These are phyloP conservation scores for Fregata magnificens DNA, from an alignment of 2,113 vertebrate genomes.

Conservation along the genomic window DNA sequence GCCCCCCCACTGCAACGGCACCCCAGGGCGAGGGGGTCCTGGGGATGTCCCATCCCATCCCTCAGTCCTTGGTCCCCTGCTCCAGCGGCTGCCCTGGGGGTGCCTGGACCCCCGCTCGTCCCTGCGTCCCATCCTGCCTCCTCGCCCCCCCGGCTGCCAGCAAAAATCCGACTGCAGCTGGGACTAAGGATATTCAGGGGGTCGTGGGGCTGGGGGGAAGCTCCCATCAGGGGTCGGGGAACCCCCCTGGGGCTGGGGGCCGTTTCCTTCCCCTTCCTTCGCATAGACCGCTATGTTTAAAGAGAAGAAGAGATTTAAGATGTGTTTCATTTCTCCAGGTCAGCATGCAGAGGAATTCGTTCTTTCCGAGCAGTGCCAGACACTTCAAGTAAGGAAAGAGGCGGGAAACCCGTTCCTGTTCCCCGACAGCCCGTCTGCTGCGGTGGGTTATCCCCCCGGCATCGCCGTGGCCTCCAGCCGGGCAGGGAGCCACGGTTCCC, in stretches of 20 bases:
- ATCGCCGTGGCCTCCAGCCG: background rate
- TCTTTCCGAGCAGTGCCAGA: background rate
- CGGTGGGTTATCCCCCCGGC: too few species aligned
- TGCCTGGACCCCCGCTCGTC: too few species aligned
- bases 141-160: accelerated
- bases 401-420: background rate
- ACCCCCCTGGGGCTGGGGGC: background rate
- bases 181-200: background rate
- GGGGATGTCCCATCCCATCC: background rate
- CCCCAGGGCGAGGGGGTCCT: background rate
- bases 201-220: background rate
- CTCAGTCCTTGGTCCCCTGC: background rate
- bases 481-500: background rate
- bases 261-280: background rate
- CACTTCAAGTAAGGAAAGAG: background rate
- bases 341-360: background rate
- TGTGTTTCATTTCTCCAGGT: background rate
- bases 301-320: background rate
- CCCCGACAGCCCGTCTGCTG: background rate
- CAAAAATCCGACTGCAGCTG: accelerated
- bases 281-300: accelerated
- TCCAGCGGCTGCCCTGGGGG: background rate
- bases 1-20: background rate
- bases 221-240: accelerated
- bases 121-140: accelerated